A percentile compares a stretch with the other conserved stretches of the same genome.
These are phyloP conservation scores for Cheumatopsyche charites DNA, from an alignment of 1,140 invertebrate genomes.

Conservation along the genomic window DNA sequence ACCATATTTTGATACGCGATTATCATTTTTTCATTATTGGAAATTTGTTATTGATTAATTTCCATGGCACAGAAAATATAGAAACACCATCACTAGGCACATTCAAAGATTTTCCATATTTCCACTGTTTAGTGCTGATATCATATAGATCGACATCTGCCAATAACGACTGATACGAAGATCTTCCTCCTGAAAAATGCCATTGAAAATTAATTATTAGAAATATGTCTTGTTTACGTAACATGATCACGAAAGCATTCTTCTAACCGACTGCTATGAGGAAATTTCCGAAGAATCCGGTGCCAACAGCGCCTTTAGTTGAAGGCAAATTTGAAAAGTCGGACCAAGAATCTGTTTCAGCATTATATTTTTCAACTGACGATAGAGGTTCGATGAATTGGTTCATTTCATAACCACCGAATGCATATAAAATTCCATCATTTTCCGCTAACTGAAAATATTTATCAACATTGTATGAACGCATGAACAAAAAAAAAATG, in stretches of 20 bases:
- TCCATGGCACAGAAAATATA: not conserved
- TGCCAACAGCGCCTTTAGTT: not conserved
- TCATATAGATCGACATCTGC: not conserved
- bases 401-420: not conserved
- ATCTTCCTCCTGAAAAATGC: slow-evolving; percentile 4
- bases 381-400: not conserved
- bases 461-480: too few species aligned
- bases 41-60: not conserved
- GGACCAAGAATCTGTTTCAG: not conserved
- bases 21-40: too few species aligned
- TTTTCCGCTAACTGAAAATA: not conserved
- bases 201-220: not conserved
- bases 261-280: not conserved
- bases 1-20: too few species aligned
- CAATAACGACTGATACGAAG: not conserved
- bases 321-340: not conserved
- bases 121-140: not conserved
- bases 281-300: not conserved
- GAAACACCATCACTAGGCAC: not conserved
- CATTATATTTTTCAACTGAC: not conserved
- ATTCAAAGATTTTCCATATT: not conserved
- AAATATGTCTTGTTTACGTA: not conserved
- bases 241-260: not conserved
- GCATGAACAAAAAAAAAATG: too few species aligned
- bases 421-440: not conserved